Conservation (phyloP, 2,113 vertebrate genomes). For the Bambusicola thoracicus region DNA sequence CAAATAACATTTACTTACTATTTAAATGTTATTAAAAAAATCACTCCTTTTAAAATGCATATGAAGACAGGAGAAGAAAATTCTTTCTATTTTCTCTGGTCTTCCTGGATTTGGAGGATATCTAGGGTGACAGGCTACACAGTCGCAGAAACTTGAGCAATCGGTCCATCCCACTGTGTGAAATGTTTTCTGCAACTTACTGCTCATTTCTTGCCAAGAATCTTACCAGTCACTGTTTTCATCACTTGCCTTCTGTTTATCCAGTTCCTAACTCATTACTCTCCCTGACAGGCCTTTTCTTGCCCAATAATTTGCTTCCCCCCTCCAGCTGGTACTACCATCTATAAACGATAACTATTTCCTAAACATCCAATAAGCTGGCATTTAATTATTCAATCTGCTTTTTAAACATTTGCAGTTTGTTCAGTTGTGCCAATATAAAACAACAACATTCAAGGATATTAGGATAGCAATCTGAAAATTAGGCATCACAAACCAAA, state of each 20-base stretch:
- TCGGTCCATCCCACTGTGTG: not conserved
- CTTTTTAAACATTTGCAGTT: conserved; percentile 16
- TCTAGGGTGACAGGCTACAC: not conserved
- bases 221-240: conserved; percentile 38
- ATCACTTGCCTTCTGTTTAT: conserved; percentile 60
- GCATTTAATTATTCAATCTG: conserved; percentile 17
- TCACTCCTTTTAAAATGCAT: not conserved
- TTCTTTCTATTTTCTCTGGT: not conserved
- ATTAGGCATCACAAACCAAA: not conserved
- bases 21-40: conserved; percentile 17
- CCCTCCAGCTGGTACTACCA: not conserved
- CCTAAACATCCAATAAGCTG: not conserved
- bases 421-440: not conserved
- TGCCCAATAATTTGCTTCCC: conserved; percentile 35
- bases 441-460: not conserved
- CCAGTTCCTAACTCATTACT: conserved; percentile 48
- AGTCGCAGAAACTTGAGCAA: not conserved
- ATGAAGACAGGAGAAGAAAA: not conserved
- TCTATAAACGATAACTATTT: conserved; percentile 6
- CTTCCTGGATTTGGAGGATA: not conserved
- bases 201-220: conserved; percentile 30
- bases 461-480: not conserved
- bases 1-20: conserved; percentile 45
- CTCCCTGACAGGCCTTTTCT: conserved; percentile 41
- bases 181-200: not conserved